Evolutionary conservation across 1,140 invertebrate genomes (phyloP), one percentile per base, ranked within the genome.

Genomic region (Leptopilina clavipes): DNA sequence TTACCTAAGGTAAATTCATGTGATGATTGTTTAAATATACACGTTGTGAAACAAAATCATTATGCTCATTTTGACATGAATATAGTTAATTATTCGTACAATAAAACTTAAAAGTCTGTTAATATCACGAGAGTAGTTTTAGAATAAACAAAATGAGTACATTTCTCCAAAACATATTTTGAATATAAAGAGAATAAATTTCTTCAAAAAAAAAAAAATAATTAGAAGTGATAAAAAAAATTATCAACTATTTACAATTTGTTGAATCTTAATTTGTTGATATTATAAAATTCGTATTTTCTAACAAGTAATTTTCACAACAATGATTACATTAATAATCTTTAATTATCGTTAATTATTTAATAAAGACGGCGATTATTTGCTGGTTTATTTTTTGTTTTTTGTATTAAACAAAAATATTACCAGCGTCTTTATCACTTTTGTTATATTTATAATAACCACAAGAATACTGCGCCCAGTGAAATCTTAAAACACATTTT

Each of bases 281-380:
- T 37, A 37, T 14, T 65, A 65, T 19, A 65, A 65, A 31, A 31
- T 65, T n/a, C n/a, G n/a, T 65, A 65, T 25, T 65, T 25, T 65
- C 25, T 65, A 65, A 31, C 6, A 1, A 52, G 5, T n/a, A 17
- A 17, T 52, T 31, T 40, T 40, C 37, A 40, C 37, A 17, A 52
- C 48, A 52, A n/a, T 48, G 0, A 52, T 52, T n/a, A n/a, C 11
- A 14, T 17, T 6, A 52, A 5, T 17, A 52, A 52, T 52, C 8
- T 17, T 17, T 14, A 48, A 52, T 17, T n/a, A 52, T n/a, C 2
- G 17, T 52, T 52, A 17, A 52, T 52, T 52, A 45, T 12, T 45
- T 44, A 44, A 14, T 45, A 52, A 17, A 8, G 17, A 17, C 59
- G 14, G 14, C 14, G 22, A 14, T 31, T 31, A 14, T 56, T 22